Conservation (phyloP, 2,888 invertebrate genomes). For the Cinara cedri region DNA sequence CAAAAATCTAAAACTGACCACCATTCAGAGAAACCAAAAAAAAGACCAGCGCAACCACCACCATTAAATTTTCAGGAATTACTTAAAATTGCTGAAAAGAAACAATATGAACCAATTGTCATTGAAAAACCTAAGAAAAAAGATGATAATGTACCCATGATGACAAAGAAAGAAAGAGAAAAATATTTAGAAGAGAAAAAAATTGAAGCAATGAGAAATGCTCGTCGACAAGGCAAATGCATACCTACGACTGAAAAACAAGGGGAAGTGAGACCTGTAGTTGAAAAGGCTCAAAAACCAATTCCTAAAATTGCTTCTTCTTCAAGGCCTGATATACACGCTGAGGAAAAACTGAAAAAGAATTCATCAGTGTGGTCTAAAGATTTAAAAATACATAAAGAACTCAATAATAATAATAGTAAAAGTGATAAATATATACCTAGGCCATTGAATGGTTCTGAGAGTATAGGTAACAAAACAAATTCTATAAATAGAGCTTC, state of each 20-base stretch:
- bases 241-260: constrained; percentile 17
- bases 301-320: constrained; percentile 22
- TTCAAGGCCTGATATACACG: constrained; percentile 33
- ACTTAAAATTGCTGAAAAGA: constrained; percentile 81
- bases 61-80: constrained; percentile 80
- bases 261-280: constrained; percentile 26
- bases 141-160: constrained; percentile 72
- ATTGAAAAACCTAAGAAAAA: constrained; percentile 66
- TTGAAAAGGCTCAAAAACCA: constrained; percentile 31
- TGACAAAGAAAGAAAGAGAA: constrained; percentile 81
- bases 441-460: constrained; percentile 8
- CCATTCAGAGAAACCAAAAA: constrained; percentile 65
- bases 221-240: constrained; percentile 42
- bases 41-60: constrained; percentile 70
- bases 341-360: constrained; percentile 59
- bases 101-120: constrained; percentile 79
- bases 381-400: constrained; percentile 43
- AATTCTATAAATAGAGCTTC: not conserved
- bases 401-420: constrained; percentile 39
- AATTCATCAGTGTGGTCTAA: constrained; percentile 59
- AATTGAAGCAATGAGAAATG: constrained; percentile 59
- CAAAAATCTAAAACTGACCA: constrained; percentile 64
- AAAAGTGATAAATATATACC: constrained; percentile 44
- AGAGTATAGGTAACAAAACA: constrained; percentile 2
- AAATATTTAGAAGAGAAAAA: constrained; percentile 78